Evolutionary conservation across 2,888 invertebrate species (phyloP).

Genomic region (Volucella inanis): DNA sequence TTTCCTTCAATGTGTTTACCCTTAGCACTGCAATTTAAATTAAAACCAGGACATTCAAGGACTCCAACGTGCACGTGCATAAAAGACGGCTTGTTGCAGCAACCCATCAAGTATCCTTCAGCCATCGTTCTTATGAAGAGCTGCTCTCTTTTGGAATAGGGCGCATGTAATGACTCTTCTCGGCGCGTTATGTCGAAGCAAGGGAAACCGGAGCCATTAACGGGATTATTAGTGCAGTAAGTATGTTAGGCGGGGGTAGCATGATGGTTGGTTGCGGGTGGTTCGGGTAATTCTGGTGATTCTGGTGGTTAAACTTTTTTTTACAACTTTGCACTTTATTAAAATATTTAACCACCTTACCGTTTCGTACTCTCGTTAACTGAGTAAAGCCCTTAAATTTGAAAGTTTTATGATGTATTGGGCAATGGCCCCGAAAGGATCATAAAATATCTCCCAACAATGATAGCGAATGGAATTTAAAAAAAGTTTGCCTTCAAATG

Average conservation of each 20-base stretch:
- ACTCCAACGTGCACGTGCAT: constrained; percentile 64
- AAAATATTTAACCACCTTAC: constrained; percentile 69
- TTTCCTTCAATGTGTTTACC: constrained; percentile 68
- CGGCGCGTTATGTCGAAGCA: constrained; percentile 56
- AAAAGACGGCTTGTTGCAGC: constrained; percentile 63
- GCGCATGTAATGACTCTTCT: constrained; percentile 60
- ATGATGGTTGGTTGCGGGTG: no score
- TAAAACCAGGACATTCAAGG: constrained; percentile 71
- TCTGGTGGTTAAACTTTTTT: constrained; percentile 61
- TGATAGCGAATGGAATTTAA: constrained; percentile 38
- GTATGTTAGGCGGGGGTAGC: constrained; percentile 50
- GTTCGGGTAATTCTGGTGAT: no score
- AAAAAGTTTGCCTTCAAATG: constrained; percentile 21
- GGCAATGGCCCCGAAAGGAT: constrained; percentile 2
- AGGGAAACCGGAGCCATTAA: constrained; percentile 63
- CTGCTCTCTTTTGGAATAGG: constrained; percentile 38
- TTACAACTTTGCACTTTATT: constrained; percentile 71
- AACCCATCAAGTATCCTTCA: constrained; percentile 55
- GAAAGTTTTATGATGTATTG: constrained; percentile 56
- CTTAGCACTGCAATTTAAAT: constrained; percentile 68
- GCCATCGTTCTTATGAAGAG: constrained; percentile 35
- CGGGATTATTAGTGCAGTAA: constrained; percentile 73
- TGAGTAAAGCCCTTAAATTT: constrained; percentile 57
- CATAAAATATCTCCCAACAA: constrained; percentile 45
- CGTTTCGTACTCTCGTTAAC: constrained; percentile 38